Evolutionary conservation across 2,888 invertebrate species (phyloP), one percentile per base, ranked within the genome.

Genomic region (Megamerina dolium): DNA sequence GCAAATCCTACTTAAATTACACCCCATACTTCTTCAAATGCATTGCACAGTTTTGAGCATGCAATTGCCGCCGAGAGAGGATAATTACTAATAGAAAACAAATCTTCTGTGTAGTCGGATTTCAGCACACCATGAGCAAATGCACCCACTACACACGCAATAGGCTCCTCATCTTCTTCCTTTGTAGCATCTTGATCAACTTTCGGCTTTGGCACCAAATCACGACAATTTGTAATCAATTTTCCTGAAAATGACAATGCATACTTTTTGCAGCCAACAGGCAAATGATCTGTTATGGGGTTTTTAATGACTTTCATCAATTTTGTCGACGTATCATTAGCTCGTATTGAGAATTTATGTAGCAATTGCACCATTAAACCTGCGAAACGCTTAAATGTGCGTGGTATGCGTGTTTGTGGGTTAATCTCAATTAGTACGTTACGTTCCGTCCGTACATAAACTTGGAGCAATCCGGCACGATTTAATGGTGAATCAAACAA

Each of bases 331-430:
- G 88, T 87, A 64, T 93, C 90, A 40, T 87, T 83, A 26, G 97
- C 93, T 63, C 93, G 77, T 30, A 99, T 90, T 41, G 87, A 82
- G 67, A 92, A 87, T 69, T 95, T 96, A 67, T 96, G 95, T 38
- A 99, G 77, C 26, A 99, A 75, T 78, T 99, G 97, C 38, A 99
- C 97, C 86, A 97, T 96, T 33, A 97, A 74, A 10, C 95, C 95
- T 56, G 93, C 91, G 77, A 97, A 97, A 66, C 96, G 78, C 68
- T 95, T 95, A 66, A 93, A 97, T 2, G 96, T 97, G 52, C 96
- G 77, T 1, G 97, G 97, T 72, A 97, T 93, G 62, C 96, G 81
- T 1, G 95, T 96, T 70, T 95, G 95, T 29, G 97, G 96, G 71
- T 94, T 94, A 21, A 96, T 81, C 81, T 94, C 93, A 58, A 95